These are phyloP conservation scores for Ophion slaviceki DNA, from an alignment of 2,888 invertebrate genomes.

Conservation along the genomic window DNA sequence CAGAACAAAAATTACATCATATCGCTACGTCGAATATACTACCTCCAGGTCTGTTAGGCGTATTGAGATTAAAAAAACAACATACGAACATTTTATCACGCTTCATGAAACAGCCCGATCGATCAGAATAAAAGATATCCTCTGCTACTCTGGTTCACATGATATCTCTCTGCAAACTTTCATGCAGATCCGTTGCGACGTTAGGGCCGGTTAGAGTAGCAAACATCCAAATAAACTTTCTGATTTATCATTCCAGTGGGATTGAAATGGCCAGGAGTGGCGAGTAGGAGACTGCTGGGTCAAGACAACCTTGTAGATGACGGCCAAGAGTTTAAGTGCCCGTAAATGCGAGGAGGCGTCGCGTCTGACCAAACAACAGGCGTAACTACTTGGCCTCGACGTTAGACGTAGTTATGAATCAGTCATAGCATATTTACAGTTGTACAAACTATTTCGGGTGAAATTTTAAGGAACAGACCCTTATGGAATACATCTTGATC, in stretches of 20 bases:
- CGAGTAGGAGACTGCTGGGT: neutral
- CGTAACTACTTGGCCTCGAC: conserved; percentile 38
- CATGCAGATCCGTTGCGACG: neutral
- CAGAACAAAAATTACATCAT: neutral
- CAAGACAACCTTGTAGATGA: neutral
- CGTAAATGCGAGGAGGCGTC: conserved; percentile 3
- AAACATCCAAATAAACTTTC: neutral
- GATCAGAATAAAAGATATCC: neutral
- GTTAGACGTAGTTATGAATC: neutral
- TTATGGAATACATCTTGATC: too few species aligned
- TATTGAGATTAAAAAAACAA: too few species aligned
- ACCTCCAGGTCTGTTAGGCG: neutral
- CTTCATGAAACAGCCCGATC: too few species aligned
- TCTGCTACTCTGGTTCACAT: neutral
- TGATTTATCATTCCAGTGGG: neutral
- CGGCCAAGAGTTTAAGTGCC: conserved; percentile 5
- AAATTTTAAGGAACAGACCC: too few species aligned
- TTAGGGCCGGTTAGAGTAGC: neutral
- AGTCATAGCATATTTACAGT: too few species aligned
- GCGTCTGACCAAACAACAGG: conserved; percentile 37
- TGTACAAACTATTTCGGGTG: too few species aligned
- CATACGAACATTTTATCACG: neutral
- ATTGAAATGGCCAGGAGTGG: neutral
- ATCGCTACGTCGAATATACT: neutral
- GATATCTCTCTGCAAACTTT: neutral